Conservation (phyloP, 2,888 invertebrate genomes). For the Pteria penguin region DNA sequence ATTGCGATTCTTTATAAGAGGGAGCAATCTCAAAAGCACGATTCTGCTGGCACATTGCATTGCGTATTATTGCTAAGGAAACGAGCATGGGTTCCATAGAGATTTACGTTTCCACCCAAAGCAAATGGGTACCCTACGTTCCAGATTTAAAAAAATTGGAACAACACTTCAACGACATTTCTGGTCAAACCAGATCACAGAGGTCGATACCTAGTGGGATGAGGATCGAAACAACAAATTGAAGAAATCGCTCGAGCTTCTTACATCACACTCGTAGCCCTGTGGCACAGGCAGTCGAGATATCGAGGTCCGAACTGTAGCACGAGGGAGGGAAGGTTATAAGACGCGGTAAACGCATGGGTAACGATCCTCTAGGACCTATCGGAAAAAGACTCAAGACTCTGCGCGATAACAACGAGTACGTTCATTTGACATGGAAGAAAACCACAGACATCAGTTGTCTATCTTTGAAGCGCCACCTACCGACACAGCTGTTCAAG, state of each 20-base stretch:
- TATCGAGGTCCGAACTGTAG: conserved; percentile 15
- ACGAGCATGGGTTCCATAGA: too few species aligned
- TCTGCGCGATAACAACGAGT: too few species aligned
- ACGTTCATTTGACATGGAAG: too few species aligned
- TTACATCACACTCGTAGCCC: conserved; percentile 24
- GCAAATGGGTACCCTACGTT: conserved; percentile 11
- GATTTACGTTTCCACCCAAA: not conserved
- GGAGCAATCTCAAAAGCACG: not conserved
- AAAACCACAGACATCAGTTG: too few species aligned
- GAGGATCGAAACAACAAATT: not conserved
- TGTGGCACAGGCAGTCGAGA: conserved; percentile 27
- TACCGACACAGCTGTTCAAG: too few species aligned
- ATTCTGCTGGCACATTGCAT: not conserved
- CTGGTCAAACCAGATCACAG: conserved; percentile 22
- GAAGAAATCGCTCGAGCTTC: not conserved
- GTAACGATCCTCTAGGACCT: conserved; percentile 3
- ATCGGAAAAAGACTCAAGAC: too few species aligned
- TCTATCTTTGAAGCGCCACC: too few species aligned
- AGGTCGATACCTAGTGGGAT: conserved; percentile 18
- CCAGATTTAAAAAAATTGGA: conserved; percentile 17
- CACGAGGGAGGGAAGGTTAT: not conserved
- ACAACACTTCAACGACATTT: conserved; percentile 25
- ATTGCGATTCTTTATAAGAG: conserved; percentile 12
- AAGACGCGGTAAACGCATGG: not conserved
- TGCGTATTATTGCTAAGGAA: too few species aligned